Evolutionary conservation across 2,113 vertebrate genomes (phyloP).

Genomic region (Dolichallabes microphthalmus): DNA sequence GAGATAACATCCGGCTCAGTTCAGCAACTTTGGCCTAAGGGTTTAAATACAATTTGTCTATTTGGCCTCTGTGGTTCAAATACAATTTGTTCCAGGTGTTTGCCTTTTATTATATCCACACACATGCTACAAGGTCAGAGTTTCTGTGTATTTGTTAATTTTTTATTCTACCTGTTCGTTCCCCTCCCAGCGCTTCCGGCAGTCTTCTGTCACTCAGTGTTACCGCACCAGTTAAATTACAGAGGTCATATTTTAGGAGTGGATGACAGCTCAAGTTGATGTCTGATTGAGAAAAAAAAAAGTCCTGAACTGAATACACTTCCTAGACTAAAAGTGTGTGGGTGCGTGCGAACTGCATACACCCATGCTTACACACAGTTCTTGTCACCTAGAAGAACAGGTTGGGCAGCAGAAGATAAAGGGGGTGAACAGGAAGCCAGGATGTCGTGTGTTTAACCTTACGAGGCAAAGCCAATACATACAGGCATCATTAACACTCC

Average conservation of each 20-base stretch:
- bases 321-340: slow-evolving; percentile 19
- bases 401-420: slow-evolving; percentile 70
- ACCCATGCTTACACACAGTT: slow-evolving; percentile 56
- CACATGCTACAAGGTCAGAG: slow-evolving; percentile 11
- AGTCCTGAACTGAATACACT: slow-evolving; percentile 8
- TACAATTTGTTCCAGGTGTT: slow-evolving; percentile 56
- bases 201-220: slow-evolving; percentile 33
- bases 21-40: slow-evolving; percentile 12
- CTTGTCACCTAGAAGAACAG: slow-evolving; percentile 72
- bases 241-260: slow-evolving; percentile 38
- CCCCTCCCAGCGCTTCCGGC: slow-evolving; percentile 14
- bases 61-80: slow-evolving; percentile 57
- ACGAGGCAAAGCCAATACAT: slow-evolving; percentile 54
- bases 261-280: slow-evolving; percentile 39
- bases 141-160: slow-evolving; percentile 57
- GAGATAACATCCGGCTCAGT: slow-evolving; percentile 4
- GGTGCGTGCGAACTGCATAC: slow-evolving; percentile 39
- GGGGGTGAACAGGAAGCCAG: slow-evolving; percentile 57
- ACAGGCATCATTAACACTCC: slow-evolving; percentile 39
- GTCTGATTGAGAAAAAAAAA: slow-evolving; percentile 37
- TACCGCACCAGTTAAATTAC: slow-evolving; percentile 33
- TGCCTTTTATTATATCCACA: slow-evolving; percentile 40
- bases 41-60: background rate
- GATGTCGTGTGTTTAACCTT: slow-evolving; percentile 70
- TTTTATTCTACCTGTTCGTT: slow-evolving; percentile 42